Conservation (phyloP, 2,797 vertebrate genomes). For the Coregonus ussuriensis region DNA sequence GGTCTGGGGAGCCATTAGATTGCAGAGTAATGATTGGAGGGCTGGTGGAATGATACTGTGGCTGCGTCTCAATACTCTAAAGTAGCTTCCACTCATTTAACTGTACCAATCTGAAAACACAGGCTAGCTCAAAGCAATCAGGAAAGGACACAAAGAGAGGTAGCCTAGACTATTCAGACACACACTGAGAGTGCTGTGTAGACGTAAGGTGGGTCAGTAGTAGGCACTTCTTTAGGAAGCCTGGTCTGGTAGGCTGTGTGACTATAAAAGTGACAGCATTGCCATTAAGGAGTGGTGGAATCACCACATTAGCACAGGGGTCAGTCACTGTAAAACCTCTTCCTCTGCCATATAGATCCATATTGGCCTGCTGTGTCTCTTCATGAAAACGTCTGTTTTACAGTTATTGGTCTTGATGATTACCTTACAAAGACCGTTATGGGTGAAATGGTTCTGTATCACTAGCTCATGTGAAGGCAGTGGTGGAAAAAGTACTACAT, state of each 20-base stretch:
- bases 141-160: conserved; percentile 2
- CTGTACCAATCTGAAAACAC: conserved; percentile 28
- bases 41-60: conserved; percentile 44
- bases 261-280: conserved; percentile 64
- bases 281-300: conserved; percentile 64
- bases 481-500: no score
- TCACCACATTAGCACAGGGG: conserved; percentile 60
- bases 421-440: background rate
- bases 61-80: conserved; percentile 24
- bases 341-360: conserved; percentile 45
- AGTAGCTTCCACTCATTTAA: conserved; percentile 12
- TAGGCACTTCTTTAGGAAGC: conserved; percentile 38
- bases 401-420: background rate
- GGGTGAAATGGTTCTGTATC: background rate
- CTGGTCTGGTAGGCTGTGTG: conserved; percentile 52
- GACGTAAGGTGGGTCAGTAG: background rate
- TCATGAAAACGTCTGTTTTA: background rate
- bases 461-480: background rate
- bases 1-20: conserved; percentile 58
- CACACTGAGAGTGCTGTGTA: background rate
- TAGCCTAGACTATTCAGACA: background rate
- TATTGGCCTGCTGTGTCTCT: conserved; percentile 23
- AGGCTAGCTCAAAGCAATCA: conserved; percentile 10
- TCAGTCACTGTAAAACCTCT: conserved; percentile 57
- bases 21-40: conserved; percentile 57